Evolutionary conservation across 2,113 vertebrate genomes (phyloP), one percentile per base, ranked within the genome.

Genomic region (Peromyscus polionotus): DNA sequence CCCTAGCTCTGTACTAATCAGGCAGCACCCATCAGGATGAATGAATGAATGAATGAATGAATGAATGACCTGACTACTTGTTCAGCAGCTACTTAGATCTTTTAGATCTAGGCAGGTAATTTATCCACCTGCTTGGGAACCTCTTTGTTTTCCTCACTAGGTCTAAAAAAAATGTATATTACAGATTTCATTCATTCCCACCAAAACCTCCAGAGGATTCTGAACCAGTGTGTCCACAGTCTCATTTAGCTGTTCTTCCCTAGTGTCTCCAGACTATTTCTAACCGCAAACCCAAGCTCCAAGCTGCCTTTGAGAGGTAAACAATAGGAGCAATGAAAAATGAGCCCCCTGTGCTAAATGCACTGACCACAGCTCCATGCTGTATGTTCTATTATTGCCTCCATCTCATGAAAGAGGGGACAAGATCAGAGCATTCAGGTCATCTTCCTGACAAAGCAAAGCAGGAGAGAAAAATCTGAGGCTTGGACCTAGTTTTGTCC

Each of bases 291-390:
- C n/a, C 36, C 54, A 31, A 3, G 5, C 31, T 36, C 61, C 63
- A 65, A 42, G 86, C 65, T 88, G 42, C 14, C 16, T 22, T 24
- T n/a, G 9, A 59, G 42, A 65, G 31, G 9, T n/a, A 72, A 70
- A 22, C 33, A 42, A 51, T 1, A 22, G 73, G 9, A 65, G 26
- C 19, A 79, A 31, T 31, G 14, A 22, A 24, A 24, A 39, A 6
- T 12, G 19, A 65, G 31, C 22, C n/a, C 20, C 17, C 42, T 4
- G 4, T 33, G 33, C 33, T 59, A 72, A 42, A 19, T 10, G 7
- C 24, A 26, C 0, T 4, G 16, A 24, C 48, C 39, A 1, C 8
- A n/a, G 39, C 36, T 16, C 20, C 11, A 6, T 73, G 24, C 1
- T 1, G 5, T 12, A 0, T 22, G 22, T 48, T 59, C 90, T 90